A percentile compares a stretch with the other conserved stretches of the same genome.
Evolutionary conservation across 2,797 vertebrate species (phyloP).

Genomic region (Alcedo quadribrachys): DNA sequence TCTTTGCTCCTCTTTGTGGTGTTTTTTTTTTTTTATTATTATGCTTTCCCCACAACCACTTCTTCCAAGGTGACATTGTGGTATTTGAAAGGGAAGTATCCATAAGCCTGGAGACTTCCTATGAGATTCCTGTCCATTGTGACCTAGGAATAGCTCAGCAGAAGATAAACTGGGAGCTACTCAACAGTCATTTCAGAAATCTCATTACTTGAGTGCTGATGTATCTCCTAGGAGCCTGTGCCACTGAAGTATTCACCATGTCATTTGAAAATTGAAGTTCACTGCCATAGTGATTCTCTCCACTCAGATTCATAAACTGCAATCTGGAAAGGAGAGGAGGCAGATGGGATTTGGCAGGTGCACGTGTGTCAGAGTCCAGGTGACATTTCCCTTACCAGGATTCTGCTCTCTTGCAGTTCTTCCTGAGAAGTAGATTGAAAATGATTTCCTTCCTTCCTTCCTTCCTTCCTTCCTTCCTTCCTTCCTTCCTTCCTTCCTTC

Average conservation of each 20-base stretch:
- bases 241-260: background rate
- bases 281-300: background rate
- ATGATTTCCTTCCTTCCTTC: no score
- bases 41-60: background rate
- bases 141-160: background rate
- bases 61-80: background rate
- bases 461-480: no score
- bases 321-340: background rate
- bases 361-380: background rate
- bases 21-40: no score
- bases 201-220: background rate
- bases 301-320: background rate
- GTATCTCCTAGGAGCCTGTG: background rate
- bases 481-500: no score
- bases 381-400: background rate
- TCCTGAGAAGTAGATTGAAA: background rate
- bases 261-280: background rate
- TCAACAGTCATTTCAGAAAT: background rate
- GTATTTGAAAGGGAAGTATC: background rate
- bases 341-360: background rate
- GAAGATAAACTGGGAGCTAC: background rate
- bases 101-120: background rate
- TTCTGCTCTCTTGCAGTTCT: background rate
- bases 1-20: background rate
- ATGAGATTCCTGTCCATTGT: accelerated